Evolutionary conservation across 1,140 invertebrate species (phyloP).

Genomic region (Ceratosolen fusciceps): DNA sequence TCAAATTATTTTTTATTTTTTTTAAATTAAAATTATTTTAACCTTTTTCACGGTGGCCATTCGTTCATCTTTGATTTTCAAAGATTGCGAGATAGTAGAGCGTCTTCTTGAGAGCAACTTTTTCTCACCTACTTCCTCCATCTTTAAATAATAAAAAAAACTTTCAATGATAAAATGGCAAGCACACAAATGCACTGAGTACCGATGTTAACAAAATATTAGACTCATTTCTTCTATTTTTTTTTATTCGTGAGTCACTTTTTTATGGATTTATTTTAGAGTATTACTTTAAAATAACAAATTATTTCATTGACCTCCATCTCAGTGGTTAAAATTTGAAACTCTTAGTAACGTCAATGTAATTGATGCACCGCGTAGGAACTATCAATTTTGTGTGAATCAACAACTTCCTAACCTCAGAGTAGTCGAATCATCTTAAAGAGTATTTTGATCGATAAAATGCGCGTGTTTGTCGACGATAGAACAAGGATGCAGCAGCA

Average conservation of each 20-base stretch:
- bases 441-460: constrained; percentile 40
- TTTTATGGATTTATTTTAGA: neutral
- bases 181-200: neutral
- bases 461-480: neutral
- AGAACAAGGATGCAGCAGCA: constrained; percentile 2
- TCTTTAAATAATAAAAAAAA: constrained; percentile 50
- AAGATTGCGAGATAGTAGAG: constrained; percentile 67
- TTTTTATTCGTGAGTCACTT: too few relatives aligned
- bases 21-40: too few relatives aligned
- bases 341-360: constrained; percentile 27
- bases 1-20: constrained; percentile 19
- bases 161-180: neutral
- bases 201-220: neutral
- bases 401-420: constrained; percentile 29
- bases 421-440: constrained; percentile 10
- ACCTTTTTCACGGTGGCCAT: constrained; percentile 73
- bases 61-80: constrained; percentile 71
- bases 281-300: neutral
- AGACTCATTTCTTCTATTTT: constrained; percentile 23
- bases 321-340: constrained; percentile 18
- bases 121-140: constrained; percentile 66
- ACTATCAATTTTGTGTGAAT: neutral
- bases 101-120: constrained; percentile 71
- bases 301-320: neutral
- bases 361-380: neutral